Evolutionary conservation across 2,797 vertebrate species (phyloP).

Genomic region (Mormyrops boulengeri): DNA sequence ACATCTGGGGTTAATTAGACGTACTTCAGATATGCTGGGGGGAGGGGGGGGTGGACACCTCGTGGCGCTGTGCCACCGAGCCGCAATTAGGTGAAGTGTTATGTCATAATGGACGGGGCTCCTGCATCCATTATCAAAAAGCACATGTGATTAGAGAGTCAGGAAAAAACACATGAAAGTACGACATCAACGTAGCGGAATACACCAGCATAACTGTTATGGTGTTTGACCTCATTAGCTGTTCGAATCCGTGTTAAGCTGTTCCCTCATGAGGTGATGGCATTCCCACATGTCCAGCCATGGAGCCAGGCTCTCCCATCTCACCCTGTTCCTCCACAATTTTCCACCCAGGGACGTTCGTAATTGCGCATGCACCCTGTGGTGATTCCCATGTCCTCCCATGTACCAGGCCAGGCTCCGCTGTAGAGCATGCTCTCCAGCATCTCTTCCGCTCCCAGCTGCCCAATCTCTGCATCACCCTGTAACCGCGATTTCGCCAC

Average conservation of each 20-base stretch:
- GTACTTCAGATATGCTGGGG: slow-evolving; percentile 47
- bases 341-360: not conserved
- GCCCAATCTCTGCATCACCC: not conserved
- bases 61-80: slow-evolving; percentile 39
- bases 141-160: not conserved
- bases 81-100: slow-evolving; percentile 28
- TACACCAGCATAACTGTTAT: slow-evolving; percentile 36
- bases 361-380: not conserved
- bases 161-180: slow-evolving; percentile 27
- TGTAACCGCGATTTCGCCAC: not conserved
- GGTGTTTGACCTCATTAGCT: slow-evolving; percentile 49
- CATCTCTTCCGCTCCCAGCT: not conserved
- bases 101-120: slow-evolving; percentile 32
- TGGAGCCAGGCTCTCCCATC: not conserved
- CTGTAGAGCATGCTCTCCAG: not conserved
- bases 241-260: slow-evolving; percentile 20
- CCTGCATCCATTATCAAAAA: slow-evolving; percentile 26
- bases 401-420: slow-evolving; percentile 12
- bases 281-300: slow-evolving; percentile 13
- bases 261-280: slow-evolving; percentile 24
- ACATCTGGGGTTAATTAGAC: slow-evolving; percentile 57
- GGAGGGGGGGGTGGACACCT: slow-evolving; percentile 21
- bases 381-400: slow-evolving; percentile 33
- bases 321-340: not conserved
- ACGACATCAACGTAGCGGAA: slow-evolving; percentile 42